A percentile compares a stretch with the other conserved stretches of the same genome.
Evolutionary conservation across 2,888 invertebrate species (phyloP).

Genomic region (Eristalinus sepulchralis): DNA sequence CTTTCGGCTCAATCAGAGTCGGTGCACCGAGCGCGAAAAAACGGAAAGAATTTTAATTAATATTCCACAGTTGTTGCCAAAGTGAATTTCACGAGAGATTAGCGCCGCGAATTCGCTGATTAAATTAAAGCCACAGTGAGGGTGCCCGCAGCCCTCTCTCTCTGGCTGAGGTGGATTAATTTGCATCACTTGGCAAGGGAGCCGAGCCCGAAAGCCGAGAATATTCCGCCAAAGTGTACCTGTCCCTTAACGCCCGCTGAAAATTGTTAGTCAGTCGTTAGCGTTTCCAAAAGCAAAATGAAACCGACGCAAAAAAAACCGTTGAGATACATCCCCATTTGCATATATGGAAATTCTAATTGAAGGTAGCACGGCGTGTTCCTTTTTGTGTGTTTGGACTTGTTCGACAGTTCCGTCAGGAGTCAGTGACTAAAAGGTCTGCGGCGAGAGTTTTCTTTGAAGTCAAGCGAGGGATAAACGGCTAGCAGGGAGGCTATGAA

Average conservation of each 20-base stretch:
- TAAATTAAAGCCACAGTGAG: slow-evolving; percentile 52
- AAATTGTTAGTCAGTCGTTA: slow-evolving; percentile 23
- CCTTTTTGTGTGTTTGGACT: neutral
- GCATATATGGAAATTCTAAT: slow-evolving; percentile 60
- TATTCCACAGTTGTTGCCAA: slow-evolving; percentile 49
- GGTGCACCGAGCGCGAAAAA: neutral
- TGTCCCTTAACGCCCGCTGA: neutral
- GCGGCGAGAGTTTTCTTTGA: slow-evolving; percentile 45
- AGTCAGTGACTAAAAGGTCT: slow-evolving; percentile 25
- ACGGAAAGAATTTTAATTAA: slow-evolving; percentile 44
- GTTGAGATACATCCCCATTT: slow-evolving; percentile 37
- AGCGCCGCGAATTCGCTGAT: slow-evolving; percentile 57
- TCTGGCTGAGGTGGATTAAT: slow-evolving; percentile 9
- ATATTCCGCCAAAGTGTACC: neutral
- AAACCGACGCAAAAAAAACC: neutral
- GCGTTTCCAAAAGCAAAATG: neutral
- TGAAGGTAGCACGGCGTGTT: slow-evolving; percentile 32
- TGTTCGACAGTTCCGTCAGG: slow-evolving; percentile 41
- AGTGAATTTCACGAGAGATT: slow-evolving; percentile 49
- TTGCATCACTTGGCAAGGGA: slow-evolving; percentile 27
- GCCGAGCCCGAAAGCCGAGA: neutral
- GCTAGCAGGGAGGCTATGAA: slow-evolving; percentile 16
- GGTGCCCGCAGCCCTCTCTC: neutral
- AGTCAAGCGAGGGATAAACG: slow-evolving; percentile 32
- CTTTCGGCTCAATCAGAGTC: neutral